Base-by-base conservation (phyloP, 2,888 invertebrate species). In the Nymphalis polychloros region DNA sequence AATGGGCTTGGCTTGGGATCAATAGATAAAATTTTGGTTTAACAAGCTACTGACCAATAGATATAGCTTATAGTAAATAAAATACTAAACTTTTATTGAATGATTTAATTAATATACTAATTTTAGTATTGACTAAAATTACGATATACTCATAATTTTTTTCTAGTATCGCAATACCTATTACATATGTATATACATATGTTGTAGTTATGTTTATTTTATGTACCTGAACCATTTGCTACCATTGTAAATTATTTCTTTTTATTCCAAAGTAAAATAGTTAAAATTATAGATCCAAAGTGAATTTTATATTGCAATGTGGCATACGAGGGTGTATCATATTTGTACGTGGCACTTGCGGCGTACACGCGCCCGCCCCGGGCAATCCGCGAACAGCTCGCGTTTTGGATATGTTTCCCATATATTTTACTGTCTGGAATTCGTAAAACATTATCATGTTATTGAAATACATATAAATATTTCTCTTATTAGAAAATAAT, bases 291-390 rank as follows among this genome's bases (percentile, higher is more conserved):
- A 55, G 31, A 53, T 55, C n/a, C 27, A 50, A 59, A 57, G 35
- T 63, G 67, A 48, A 61, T 64, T 68, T 68, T 61, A 57, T 62
- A 61, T 57, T 68, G 70, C 63, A 69, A 64, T 71, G 68, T 65
- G 73, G 67, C 61, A 63, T 64, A 57, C 19, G 57, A 41, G 57
- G 64, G 55, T 57, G 63, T 67, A 46, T 70, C 59, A 64, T 75
- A 78, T 80, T 76, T 41, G 55, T 55, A 55, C 55, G 57, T 70
- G 78, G 76, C 76, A 85, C 87, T 85, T 77, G 78, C 79, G 87
- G 88, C 84, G 81, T 83, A 90, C 90, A 91, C 80, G 88, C 80
- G 63, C 79, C 78, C 74, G 78, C 78, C 87, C 80, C 77, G 77
- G 79, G 84, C 86, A 69, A 76, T 82, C 81, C 76, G 76, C 79